Percentiles rank a stretch among this genome's conserved stretches.
These are phyloP conservation scores for Metalampra italica DNA, from an alignment of 2,888 invertebrate species.

Conservation along the genomic window DNA sequence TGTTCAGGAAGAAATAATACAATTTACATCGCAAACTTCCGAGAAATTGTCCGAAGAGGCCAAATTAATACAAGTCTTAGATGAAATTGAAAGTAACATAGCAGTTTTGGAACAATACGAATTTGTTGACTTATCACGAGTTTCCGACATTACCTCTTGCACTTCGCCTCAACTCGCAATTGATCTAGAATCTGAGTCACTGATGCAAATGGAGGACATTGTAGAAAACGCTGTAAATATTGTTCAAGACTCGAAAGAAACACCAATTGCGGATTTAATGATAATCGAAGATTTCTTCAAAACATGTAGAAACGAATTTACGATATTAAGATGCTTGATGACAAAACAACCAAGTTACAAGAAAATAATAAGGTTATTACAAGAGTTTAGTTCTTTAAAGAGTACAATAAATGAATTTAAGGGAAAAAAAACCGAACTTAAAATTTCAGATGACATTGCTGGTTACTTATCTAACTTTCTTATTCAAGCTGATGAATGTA, in stretches of 20 bases:
- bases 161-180: conserved; percentile 37
- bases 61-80: conserved; percentile 49
- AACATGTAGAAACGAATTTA: conserved; percentile 52
- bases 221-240: conserved; percentile 45
- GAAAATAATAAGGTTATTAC: conserved; percentile 54
- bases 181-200: conserved; percentile 46
- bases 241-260: conserved; percentile 43
- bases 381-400: conserved; percentile 49
- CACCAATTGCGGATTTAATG: conserved; percentile 41
- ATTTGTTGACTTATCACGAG: conserved; percentile 51
- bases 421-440: conserved; percentile 28
- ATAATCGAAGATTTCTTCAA: conserved; percentile 54
- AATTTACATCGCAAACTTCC: conserved; percentile 37
- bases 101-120: conserved; percentile 58
- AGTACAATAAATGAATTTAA: conserved; percentile 43
- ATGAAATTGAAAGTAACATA: conserved; percentile 56
- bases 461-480: conserved; percentile 39
- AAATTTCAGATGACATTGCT: conserved; percentile 37
- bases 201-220: conserved; percentile 46
- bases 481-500: conserved; percentile 38
- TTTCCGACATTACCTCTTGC: conserved; percentile 44
- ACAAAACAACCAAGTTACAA: conserved; percentile 49
- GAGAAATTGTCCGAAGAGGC: conserved; percentile 44
- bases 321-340: conserved; percentile 45
- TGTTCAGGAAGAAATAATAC: conserved; percentile 54